Percentiles rank a stretch among this genome's conserved stretches.
Evolutionary conservation across 2,113 vertebrate species (phyloP).

Genomic region (Halichoeres trimaculatus): DNA sequence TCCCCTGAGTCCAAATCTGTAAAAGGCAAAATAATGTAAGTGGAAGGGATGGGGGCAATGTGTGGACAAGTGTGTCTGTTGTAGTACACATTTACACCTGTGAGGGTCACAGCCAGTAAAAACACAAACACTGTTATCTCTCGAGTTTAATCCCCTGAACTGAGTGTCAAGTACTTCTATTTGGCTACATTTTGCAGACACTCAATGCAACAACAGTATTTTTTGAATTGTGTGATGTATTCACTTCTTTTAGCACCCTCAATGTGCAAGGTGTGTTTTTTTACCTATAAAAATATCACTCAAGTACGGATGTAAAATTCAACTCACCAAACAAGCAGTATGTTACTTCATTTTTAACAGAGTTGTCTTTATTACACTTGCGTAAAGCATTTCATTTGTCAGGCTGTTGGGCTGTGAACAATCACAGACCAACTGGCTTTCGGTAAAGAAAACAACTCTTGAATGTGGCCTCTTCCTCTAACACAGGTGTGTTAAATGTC

Average conservation of each 20-base stretch:
- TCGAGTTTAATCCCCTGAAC: conserved; percentile 24
- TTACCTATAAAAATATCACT: conserved; percentile 1
- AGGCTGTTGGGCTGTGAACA: neutral
- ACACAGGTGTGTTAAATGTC: neutral
- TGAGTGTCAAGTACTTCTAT: conserved; percentile 30
- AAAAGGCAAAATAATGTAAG: conserved; percentile 44
- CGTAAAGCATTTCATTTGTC: neutral
- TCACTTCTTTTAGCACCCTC: conserved; percentile 8
- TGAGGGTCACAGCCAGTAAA: conserved; percentile 11
- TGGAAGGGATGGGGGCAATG: conserved; percentile 10
- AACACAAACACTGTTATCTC: conserved; percentile 28
- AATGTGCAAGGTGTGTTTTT: neutral
- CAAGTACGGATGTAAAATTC: conserved; percentile 6
- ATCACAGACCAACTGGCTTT: neutral
- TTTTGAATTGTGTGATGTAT: conserved; percentile 23
- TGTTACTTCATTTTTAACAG: neutral
- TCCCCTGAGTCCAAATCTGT: conserved; percentile 44
- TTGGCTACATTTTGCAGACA: conserved; percentile 37
- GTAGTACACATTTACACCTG: conserved; percentile 31
- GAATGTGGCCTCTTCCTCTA: neutral
- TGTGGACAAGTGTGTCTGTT: conserved; percentile 45
- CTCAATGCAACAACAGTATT: conserved; percentile 22
- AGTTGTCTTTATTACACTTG: neutral
- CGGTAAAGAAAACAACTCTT: neutral
- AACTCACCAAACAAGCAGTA: neutral